Evolutionary conservation across 2,888 invertebrate genomes (phyloP).

Genomic region (Zonitis immaculata): DNA sequence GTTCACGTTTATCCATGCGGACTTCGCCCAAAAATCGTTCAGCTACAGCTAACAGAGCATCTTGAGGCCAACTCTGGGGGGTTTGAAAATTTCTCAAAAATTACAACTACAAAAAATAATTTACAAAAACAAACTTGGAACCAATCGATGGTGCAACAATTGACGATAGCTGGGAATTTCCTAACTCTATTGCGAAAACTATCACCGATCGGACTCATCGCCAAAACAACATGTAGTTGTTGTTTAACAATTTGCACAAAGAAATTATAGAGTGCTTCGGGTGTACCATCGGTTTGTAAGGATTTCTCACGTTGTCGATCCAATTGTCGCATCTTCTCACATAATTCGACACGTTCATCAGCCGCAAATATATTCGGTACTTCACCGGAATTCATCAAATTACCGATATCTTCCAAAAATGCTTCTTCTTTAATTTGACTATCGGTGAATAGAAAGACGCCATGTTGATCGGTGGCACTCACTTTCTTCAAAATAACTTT

Average conservation of each 20-base stretch:
- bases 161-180: conserved; percentile 94
- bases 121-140: too few species aligned
- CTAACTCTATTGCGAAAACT: conserved; percentile 86
- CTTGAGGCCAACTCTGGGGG: conserved; percentile 99
- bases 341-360: conserved; percentile 91
- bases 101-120: too few species aligned
- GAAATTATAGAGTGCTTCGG: conserved; percentile 97
- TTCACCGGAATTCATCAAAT: conserved; percentile 92
- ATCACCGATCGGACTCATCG: conserved; percentile 95
- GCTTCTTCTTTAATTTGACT: conserved; percentile 95
- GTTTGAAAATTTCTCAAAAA: too few species aligned
- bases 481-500: too few species aligned
- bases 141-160: conserved; percentile 95
- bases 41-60: conserved; percentile 91
- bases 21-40: conserved; percentile 85
- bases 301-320: conserved; percentile 79
- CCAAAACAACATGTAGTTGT: conserved; percentile 87
- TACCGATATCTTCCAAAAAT: conserved; percentile 92
- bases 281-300: conserved; percentile 83
- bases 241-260: conserved; percentile 92
- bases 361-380: conserved; percentile 93
- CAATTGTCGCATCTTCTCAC: conserved; percentile 89
- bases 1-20: too few species aligned
- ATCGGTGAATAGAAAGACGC: conserved; percentile 96
- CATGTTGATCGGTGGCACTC: too few species aligned